These are phyloP conservation scores for Sanderia malayensis DNA, from an alignment of 30 jellyfish, hydroid and myxozoan species.

Conservation along the genomic window DNA sequence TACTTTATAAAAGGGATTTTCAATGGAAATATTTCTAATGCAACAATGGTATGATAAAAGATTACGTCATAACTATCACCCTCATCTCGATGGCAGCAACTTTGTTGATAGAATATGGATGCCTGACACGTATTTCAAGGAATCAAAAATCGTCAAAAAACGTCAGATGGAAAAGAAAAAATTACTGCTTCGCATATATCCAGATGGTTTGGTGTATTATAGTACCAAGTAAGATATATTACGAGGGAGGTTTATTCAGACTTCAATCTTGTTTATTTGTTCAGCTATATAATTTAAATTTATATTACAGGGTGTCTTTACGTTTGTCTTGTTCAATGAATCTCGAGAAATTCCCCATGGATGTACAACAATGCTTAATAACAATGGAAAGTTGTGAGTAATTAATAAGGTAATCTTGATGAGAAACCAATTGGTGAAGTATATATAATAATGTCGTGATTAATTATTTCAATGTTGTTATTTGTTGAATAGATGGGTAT, in stretches of 20 bases:
- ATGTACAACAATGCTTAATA: slow-evolving; percentile 69
- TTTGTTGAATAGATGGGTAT: slow-evolving; percentile 47
- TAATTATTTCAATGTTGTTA: not conserved
- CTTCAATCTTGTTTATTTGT: not conserved
- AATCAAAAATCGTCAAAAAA: slow-evolving; percentile 49
- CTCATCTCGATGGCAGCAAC: slow-evolving; percentile 60
- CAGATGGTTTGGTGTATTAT: slow-evolving; percentile 63
- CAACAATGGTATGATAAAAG: slow-evolving; percentile 87
- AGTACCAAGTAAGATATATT: slow-evolving; percentile 74
- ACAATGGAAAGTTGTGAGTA: slow-evolving; percentile 86
- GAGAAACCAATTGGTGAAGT: too few relatives aligned
- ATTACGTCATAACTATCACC: slow-evolving; percentile 52
- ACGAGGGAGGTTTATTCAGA: too few relatives aligned
- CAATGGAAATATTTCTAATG: slow-evolving; percentile 58
- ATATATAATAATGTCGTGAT: too few relatives aligned
- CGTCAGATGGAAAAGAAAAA: slow-evolving; percentile 63
- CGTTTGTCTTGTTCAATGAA: slow-evolving; percentile 81
- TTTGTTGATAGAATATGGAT: slow-evolving; percentile 57
- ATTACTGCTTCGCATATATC: slow-evolving; percentile 46
- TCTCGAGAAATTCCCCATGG: slow-evolving; percentile 78
- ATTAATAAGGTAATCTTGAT: too few relatives aligned
- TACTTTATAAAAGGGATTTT: slow-evolving; percentile 59
- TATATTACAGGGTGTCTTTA: slow-evolving; percentile 53
- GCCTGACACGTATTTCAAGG: slow-evolving; percentile 88
- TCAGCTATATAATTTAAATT: too few relatives aligned